Base-by-base conservation (phyloP, 2,113 vertebrate species). In the Poeciliopsis retropinna region DNA sequence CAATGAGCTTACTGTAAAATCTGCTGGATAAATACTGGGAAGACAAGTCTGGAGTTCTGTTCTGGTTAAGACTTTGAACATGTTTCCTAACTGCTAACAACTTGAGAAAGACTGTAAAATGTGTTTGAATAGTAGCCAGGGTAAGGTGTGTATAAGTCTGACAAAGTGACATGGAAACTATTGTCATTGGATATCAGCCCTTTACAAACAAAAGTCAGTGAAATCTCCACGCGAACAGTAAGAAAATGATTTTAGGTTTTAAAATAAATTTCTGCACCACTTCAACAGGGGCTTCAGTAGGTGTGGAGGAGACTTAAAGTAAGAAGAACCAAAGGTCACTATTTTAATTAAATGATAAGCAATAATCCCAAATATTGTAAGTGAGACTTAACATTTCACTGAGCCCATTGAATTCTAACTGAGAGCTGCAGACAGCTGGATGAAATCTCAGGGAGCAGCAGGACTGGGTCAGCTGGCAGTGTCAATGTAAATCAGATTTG, bases 1-100 rank as follows among this genome's bases (percentile, higher is more conserved):
- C 87, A 90, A 88, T 84, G 65, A 73, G 88, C 70, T 88, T 85
- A 83, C 32, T 77, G 61, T 37, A 68, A 63, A 31, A 84, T 86
- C 82, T 85, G 84, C 80, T 47, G 79, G 81, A 82, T 75, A 76
- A 85, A 75, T 78, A 75, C 69, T 80, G 74, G 73, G 64, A 60
- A 73, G 83, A 82, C 78, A 90, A 87, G 81, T 83, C 83, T 69
- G 73, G 70, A 89, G 65, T 84, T 70, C 66, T 39, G 62, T 77
- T 69, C 72, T 82, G 70, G 86, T 87, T 67, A 79, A 82, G 62
- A 66, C 79, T 78, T 57, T 57, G 51, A 57, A 57, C 51, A 57
- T 57, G 17, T 57, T 57, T 57, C 51, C 22, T n/a, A 57, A 57
- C 51, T 57, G 17, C 51, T 25, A 57, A 11, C 25, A 14, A 25